A percentile compares a stretch with the other conserved stretches of the same genome.
Evolutionary conservation across 2,797 vertebrate genomes (phyloP).

Genomic region (Dipus sagitta): DNA sequence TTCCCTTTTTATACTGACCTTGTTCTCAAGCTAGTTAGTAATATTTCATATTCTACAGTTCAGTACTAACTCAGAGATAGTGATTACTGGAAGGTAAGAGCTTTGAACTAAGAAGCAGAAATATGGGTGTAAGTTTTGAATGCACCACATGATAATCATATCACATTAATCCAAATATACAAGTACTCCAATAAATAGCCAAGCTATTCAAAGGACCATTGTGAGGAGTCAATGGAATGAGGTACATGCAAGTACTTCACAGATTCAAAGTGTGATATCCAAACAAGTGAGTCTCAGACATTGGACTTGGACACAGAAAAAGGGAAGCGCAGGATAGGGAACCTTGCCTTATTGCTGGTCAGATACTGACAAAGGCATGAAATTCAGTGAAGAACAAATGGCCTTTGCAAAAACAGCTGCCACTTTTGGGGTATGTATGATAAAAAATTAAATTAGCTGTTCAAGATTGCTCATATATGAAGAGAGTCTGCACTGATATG

Average conservation of each 20-base stretch:
- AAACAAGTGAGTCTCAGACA: constrained; percentile 31
- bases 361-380: neutral
- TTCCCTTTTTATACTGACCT: neutral
- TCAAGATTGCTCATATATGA: constrained; percentile 6
- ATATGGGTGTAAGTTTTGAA: neutral
- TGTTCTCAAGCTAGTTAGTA: neutral
- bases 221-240: constrained; percentile 2
- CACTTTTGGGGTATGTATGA: constrained; percentile 8
- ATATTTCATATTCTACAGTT: neutral
- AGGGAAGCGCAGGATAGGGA: constrained; percentile 1
- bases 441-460: constrained; percentile 34
- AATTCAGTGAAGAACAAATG: constrained; percentile 45
- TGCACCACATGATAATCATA: neutral
- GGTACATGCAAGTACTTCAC: neutral
- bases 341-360: neutral
- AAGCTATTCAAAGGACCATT: neutral
- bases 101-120: neutral
- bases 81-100: neutral
- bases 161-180: neutral
- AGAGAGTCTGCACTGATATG: constrained; percentile 21
- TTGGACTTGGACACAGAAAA: constrained; percentile 12
- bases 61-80: neutral
- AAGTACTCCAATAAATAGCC: neutral
- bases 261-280: constrained; percentile 13
- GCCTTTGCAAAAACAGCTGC: constrained; percentile 9